These are phyloP conservation scores for Diogma glabrata DNA, from an alignment of 2,888 invertebrate species.

Conservation along the genomic window DNA sequence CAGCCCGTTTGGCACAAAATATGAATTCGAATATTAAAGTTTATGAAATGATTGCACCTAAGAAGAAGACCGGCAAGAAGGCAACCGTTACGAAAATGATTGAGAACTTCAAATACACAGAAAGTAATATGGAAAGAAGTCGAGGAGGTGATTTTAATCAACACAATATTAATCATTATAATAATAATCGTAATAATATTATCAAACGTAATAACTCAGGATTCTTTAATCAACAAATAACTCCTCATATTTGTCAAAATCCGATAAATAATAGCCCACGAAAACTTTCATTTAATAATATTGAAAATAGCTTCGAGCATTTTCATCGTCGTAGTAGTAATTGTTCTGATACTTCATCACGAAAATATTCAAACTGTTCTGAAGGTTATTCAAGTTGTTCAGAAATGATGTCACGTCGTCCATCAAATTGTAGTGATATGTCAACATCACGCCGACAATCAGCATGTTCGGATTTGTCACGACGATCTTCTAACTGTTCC, in stretches of 20 bases:
- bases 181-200: constrained; percentile 14
- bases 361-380: constrained; percentile 34
- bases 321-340: constrained; percentile 50
- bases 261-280: no score
- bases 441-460: constrained; percentile 30
- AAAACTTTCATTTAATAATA: constrained; percentile 14
- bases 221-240: constrained; percentile 41
- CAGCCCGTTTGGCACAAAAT: constrained; percentile 69
- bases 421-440: constrained; percentile 31
- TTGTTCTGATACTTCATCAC: constrained; percentile 44
- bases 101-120: constrained; percentile 49
- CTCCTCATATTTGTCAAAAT: constrained; percentile 8
- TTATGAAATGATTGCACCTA: constrained; percentile 67
- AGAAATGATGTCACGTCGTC: constrained; percentile 30
- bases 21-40: constrained; percentile 54
- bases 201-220: constrained; percentile 30
- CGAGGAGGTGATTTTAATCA: constrained; percentile 29
- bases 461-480: constrained; percentile 23
- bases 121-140: constrained; percentile 31
- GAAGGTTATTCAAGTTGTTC: constrained; percentile 29
- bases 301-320: constrained; percentile 15
- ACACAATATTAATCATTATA: constrained; percentile 2
- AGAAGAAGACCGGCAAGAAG: constrained; percentile 58
- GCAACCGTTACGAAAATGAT: constrained; percentile 45
- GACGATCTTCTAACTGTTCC: constrained; percentile 21